Evolutionary conservation across 2,113 vertebrate species (phyloP), one percentile per base, ranked within the genome.

Genomic region (Pterophyllum scalare): DNA sequence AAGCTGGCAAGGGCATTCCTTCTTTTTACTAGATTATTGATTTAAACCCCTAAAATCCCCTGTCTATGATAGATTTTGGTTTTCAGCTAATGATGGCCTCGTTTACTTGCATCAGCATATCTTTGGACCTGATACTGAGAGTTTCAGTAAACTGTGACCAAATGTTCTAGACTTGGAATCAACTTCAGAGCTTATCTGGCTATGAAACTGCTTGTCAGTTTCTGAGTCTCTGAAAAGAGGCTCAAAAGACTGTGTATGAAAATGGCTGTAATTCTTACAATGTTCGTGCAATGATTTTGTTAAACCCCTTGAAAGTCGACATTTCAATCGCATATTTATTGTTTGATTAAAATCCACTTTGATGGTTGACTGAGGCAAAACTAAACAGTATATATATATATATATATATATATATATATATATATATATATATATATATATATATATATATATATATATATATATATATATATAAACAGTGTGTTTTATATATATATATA

Each of bases 321-420:
- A 52, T 31, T 72, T 72, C 67, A 72, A 20, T 72, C 17, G 8
- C 65, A 72, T 54, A n/a, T 72, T 52, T 52, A 54, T 19, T n/a
- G 65, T 72, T 72, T 54, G 26, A 49, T 54, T 72, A 31, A 54
- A 72, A 72, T 72, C 17, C 43, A 54, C 52, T 49, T 17, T 52
- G 43, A 28, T 52, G 10, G 11, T 20, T 4, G 40, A 49, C 65
- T 19, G 28, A 20, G 26, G 3, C 52, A 72, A 72, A n/a, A 52
- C 10, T 52, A 72, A 43, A 52, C 52, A 33, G 7, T n/a, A n/a
- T n/a, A n/a, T n/a, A n/a, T n/a, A n/a, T n/a, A n/a, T n/a, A n/a
- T n/a, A n/a, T n/a, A n/a, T n/a, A n/a, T n/a, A n/a, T n/a, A n/a
- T n/a, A n/a, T n/a, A n/a, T 3, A 40, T 40, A 3, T 43, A 13